Percentiles rank a stretch among this genome's conserved stretches.
Evolutionary conservation across 2,888 invertebrate species (phyloP).

Genomic region (Clistopyga incitator): DNA sequence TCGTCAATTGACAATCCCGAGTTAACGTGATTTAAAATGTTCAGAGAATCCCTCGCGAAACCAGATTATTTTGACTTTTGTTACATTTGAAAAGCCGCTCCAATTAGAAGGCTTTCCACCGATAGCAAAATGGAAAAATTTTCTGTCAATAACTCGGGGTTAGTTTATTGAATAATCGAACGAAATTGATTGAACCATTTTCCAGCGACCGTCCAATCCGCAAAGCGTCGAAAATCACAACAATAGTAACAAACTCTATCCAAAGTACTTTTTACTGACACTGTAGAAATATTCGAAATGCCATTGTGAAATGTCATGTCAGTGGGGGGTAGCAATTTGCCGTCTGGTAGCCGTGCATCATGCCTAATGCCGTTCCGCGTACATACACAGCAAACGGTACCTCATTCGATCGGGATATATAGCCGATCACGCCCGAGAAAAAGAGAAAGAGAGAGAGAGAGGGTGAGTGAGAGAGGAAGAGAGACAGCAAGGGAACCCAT

Average conservation of each 20-base stretch:
- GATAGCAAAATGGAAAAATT: too few species aligned
- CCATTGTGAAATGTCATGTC: not conserved
- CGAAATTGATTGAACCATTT: not conserved
- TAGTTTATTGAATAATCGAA: too few species aligned
- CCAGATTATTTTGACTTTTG: too few species aligned
- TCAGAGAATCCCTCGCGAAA: too few species aligned
- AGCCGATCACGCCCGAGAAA: constrained; percentile 44
- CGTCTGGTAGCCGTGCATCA: constrained; percentile 21
- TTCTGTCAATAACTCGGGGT: too few species aligned
- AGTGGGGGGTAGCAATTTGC: not conserved
- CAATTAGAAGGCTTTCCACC: too few species aligned
- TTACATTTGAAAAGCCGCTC: too few species aligned
- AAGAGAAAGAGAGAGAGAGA: not conserved
- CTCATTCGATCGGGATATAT: constrained; percentile 28
- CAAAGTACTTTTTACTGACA: not conserved
- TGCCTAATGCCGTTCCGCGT: constrained; percentile 2
- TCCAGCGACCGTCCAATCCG: not conserved
- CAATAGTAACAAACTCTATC: not conserved
- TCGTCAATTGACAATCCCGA: too few species aligned
- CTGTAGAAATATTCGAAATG: not conserved
- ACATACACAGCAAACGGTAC: not conserved
- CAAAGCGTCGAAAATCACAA: not conserved
- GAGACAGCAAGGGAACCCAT: constrained; percentile 33
- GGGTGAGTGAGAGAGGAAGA: not conserved
- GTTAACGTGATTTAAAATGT: too few species aligned